phyloP scores from a whole-genome alignment of 2,888 invertebrate species.

The Caenorhabditis sulstoni region DNA sequence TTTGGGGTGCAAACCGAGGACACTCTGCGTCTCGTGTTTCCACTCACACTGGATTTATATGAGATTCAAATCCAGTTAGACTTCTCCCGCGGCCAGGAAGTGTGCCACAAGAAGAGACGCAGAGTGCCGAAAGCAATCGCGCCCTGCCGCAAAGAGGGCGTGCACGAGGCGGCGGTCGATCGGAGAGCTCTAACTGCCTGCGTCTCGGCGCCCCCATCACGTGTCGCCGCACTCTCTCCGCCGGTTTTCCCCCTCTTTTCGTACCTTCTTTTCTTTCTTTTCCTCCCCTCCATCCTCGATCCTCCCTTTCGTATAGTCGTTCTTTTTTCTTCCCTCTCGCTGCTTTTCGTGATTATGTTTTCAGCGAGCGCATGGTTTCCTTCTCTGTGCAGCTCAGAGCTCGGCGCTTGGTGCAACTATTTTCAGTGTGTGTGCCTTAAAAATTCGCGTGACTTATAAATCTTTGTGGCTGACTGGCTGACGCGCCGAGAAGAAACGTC shows the following conservation, averaged over 20 bases:
- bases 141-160: constrained; percentile 50
- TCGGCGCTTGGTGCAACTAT: not conserved
- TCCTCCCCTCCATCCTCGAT: constrained; percentile 20
- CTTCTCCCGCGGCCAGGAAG: not conserved
- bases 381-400: not conserved
- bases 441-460: not conserved
- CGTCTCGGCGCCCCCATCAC: constrained; percentile 18
- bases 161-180: constrained; percentile 55
- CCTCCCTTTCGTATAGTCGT: constrained; percentile 56
- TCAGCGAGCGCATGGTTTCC: constrained; percentile 15
- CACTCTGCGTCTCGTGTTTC: constrained; percentile 7
- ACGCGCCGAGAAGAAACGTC: not conserved
- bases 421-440: not conserved
- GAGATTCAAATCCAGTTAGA: constrained; percentile 36
- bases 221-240: constrained; percentile 4
- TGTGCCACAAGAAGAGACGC: constrained; percentile 4
- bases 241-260: constrained; percentile 37
- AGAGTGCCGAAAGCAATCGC: constrained; percentile 27
- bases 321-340: constrained; percentile 29
- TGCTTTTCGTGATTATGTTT: constrained; percentile 39
- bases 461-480: not conserved
- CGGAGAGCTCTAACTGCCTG: constrained; percentile 42
- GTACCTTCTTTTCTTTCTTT: constrained; percentile 39
- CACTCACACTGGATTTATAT: constrained; percentile 19
- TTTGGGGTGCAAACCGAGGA: constrained; percentile 16